Evolutionary conservation across 2,113 vertebrate species (phyloP), one percentile per base, ranked within the genome.

Genomic region (Aleadryas rufinucha): DNA sequence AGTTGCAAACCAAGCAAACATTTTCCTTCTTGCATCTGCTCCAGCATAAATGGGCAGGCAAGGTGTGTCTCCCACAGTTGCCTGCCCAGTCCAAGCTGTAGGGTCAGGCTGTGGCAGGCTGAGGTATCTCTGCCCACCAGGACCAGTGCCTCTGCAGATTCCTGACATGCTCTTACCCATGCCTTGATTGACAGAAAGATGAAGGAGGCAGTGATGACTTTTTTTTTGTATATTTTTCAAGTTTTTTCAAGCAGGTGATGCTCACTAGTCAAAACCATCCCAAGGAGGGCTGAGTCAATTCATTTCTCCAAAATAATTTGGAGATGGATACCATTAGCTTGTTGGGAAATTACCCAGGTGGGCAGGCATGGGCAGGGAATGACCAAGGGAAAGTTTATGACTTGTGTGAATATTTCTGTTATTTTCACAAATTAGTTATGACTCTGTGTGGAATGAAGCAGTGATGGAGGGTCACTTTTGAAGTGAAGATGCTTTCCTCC

Each of bases 41-140:
- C 37, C 35, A 27, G 8, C 8, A 53, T 2, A 1, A 1, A 7
- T 1, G 19, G 10, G 7, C 2, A 4, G 41, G 8, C 47, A 60
- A 44, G 19, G 8, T 20, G 4, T 27, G 6, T 15, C 16, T 44
- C n/a, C 31, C 16, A 11, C 16, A 61, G 15, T 10, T 85, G 6
- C 39, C 57, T 75, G 18, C 9, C 8, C 16, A 5, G 17, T 44
- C 44, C 2, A 3, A 28, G 22, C 16, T 35, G 23, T 14, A 30
- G 24, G 10, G 8, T 42, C 11, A 33, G 27, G 31, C 7, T 47
- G 6, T 57, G 53, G 7, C 27, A 80, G 16, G 14, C 6, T 83
- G 41, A n/a, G 30, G 37, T 75, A 10, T 2, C 35, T 60, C 17
- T 78, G 18, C 21, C 41, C 9, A 11, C 45, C 22, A 52, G 45